Evolutionary conservation across 2,113 vertebrate species (phyloP), one percentile per base, ranked within the genome.

Genomic region (Elaphurus davidianus): DNA sequence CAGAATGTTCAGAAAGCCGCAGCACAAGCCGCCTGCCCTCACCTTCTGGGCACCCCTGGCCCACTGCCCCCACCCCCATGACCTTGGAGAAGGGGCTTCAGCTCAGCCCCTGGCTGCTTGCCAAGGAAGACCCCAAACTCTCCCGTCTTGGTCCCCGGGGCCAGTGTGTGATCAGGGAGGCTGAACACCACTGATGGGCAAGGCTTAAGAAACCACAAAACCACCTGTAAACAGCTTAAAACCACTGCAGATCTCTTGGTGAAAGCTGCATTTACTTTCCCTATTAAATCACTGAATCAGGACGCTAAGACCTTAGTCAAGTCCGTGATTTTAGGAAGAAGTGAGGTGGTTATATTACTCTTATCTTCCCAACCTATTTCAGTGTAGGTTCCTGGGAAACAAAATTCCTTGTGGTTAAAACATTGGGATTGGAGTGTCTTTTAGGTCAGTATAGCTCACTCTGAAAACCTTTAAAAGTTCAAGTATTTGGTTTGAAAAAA

Each of bases 11-110:
- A 33, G 62, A 25, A 30, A 62, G 21, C 19, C 8, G 3, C 36
- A 17, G n/a, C 30, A 17, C 28, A 50, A 27, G 50, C 60, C 4
- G 8, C 7, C 52, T 30, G 30, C 3, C 28, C 64, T 19, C 45
- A 5, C 40, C 19, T n/a, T 27, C 60, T 2, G 30, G 82, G 82
- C 27, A 33, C 9, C 9, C 36, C 36, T 13, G 2, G 25, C 14
- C 55, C 11, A 14, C 3, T 40, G 2, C 67, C 10, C 21, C 2
- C 36, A 23, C 3, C 11, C 3, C 36, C 2, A 0, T 0, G 0
- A 4, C 52, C 43, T 1, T 1, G 43, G 27, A 16, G 47, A 21
- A 33, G 47, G 0, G 11, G 7, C 15, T 55, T 10, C 17, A 10
- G 3, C 3, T 40, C 28, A n/a, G 55, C 23, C 78, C 33, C 67